phyloP scores from a whole-genome alignment of 2,797 vertebrate genomes.

The Danionella dracula region DNA sequence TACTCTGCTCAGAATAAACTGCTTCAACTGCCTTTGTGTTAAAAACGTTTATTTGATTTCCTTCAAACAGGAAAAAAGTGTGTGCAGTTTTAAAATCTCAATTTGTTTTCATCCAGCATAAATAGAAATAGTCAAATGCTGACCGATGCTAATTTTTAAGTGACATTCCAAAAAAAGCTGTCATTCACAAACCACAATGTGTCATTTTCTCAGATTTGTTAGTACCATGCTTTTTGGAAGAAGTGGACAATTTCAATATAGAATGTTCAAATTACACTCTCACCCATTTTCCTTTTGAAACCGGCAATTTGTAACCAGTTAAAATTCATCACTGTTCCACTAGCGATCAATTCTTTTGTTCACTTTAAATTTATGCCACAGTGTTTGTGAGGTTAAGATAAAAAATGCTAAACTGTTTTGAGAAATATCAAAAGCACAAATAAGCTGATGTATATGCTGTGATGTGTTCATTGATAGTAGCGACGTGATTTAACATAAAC shows the following conservation, averaged over 20 bases:
- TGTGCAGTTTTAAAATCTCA: too few relatives aligned
- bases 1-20: too few relatives aligned
- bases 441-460: conserved; percentile 52
- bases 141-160: too few relatives aligned
- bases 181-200: neutral
- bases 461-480: conserved; percentile 45
- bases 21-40: too few relatives aligned
- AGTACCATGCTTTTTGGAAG: conserved; percentile 43
- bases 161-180: conserved; percentile 21
- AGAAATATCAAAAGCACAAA: conserved; percentile 60
- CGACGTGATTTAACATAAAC: conserved; percentile 25
- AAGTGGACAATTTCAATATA: conserved; percentile 47
- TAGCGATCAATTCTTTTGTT: conserved; percentile 61
- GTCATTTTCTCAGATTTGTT: conserved; percentile 38
- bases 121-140: too few relatives aligned
- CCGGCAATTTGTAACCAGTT: conserved; percentile 58
- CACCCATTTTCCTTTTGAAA: conserved; percentile 48
- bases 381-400: conserved; percentile 51
- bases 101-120: too few relatives aligned
- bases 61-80: too few relatives aligned
- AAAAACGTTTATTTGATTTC: too few relatives aligned
- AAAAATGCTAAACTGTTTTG: conserved; percentile 64
- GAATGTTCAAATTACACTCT: conserved; percentile 46
- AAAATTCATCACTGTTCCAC: conserved; percentile 54
- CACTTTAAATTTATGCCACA: conserved; percentile 54